These are phyloP conservation scores for Peromyscus polionotus DNA, from an alignment of 2,113 vertebrate genomes.

Conservation along the genomic window DNA sequence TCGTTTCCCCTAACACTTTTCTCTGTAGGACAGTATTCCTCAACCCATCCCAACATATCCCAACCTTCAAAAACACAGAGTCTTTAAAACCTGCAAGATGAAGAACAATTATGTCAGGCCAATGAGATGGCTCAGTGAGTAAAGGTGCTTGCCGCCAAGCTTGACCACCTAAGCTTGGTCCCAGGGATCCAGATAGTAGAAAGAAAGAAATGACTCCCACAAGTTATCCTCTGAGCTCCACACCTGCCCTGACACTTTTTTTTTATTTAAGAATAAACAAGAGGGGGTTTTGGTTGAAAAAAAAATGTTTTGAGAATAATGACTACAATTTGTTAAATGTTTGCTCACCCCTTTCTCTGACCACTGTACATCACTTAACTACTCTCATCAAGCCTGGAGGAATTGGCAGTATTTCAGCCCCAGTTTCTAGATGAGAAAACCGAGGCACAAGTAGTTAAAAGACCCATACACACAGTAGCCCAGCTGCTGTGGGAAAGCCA, in stretches of 20 bases:
- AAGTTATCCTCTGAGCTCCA: background rate
- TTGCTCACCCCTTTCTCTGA: background rate
- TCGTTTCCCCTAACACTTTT: background rate
- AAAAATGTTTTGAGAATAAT: background rate
- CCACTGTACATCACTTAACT: background rate
- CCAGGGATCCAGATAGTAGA: background rate
- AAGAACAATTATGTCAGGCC: background rate
- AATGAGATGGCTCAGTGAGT: background rate
- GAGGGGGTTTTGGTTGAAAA: background rate
- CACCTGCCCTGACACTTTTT: background rate
- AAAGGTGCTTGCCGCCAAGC: background rate
- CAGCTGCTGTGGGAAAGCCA: background rate
- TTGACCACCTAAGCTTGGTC: background rate
- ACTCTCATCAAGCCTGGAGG: background rate
- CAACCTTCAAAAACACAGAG: slow-evolving; percentile 1
- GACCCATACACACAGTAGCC: background rate
- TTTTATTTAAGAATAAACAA: background rate
- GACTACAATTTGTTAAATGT: background rate
- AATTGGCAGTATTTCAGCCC: background rate
- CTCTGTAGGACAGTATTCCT: background rate
- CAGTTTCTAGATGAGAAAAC: slow-evolving; percentile 28
- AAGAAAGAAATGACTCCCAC: background rate
- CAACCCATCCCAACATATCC: background rate
- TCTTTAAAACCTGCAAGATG: slow-evolving; percentile 1
- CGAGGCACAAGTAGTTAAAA: background rate